Evolutionary conservation across 1,140 invertebrate species (phyloP).

Genomic region (Diorhabda sublineata): DNA sequence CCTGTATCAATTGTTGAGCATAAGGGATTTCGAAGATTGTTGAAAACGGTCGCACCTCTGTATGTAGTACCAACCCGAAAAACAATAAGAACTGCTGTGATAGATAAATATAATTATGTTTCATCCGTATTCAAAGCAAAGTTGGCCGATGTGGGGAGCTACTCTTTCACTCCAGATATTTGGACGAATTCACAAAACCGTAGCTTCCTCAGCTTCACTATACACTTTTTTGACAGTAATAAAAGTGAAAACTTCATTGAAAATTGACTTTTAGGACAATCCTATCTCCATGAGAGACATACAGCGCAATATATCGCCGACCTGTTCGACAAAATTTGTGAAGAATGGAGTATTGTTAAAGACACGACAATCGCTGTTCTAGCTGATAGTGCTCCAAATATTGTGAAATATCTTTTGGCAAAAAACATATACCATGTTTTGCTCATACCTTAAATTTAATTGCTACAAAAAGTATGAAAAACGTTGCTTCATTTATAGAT

Average conservation of each 20-base stretch:
- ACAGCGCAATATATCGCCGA: neutral
- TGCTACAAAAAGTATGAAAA: slow-evolving; percentile 5
- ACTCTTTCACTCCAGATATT: neutral
- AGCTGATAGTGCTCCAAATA: neutral
- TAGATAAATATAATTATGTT: too few relatives aligned
- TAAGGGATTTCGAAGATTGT: too few relatives aligned
- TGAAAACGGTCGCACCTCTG: too few relatives aligned
- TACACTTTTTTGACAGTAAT: neutral
- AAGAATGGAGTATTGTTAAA: neutral
- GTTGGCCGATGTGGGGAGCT: neutral
- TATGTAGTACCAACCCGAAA: too few relatives aligned
- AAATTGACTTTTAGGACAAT: neutral
- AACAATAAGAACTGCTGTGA: too few relatives aligned
- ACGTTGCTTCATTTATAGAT: neutral
- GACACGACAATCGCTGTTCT: neutral
- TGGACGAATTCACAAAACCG: neutral
- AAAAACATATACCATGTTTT: slow-evolving; percentile 19
- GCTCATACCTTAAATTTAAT: slow-evolving; percentile 21
- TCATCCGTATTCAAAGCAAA: neutral
- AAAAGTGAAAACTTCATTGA: neutral
- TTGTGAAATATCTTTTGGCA: neutral
- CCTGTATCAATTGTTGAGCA: too few relatives aligned
- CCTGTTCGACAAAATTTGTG: neutral
- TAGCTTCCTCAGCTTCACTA: neutral
- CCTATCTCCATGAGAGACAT: neutral